These are phyloP conservation scores for Aurelia coerulea DNA, from an alignment of 30 jellyfish, hydroid and myxozoan genomes.

Conservation along the genomic window DNA sequence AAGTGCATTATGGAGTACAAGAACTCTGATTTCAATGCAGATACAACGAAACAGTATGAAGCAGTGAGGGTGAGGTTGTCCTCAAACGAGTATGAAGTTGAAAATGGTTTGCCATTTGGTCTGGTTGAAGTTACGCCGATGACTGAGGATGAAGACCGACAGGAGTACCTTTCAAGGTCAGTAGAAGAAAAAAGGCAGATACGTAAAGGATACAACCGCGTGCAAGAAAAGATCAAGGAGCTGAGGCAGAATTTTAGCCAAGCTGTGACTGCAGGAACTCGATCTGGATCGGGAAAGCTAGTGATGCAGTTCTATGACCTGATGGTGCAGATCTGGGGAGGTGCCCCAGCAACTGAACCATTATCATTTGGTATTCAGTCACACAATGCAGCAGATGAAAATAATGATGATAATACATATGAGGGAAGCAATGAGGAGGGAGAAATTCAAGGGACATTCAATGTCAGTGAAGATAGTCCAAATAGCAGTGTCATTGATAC, in stretches of 20 bases:
- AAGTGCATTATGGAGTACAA: not conserved
- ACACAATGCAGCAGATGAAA: too few species aligned
- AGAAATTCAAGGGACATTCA: too few species aligned
- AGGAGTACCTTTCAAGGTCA: not conserved
- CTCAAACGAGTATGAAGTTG: not conserved
- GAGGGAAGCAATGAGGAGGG: too few species aligned
- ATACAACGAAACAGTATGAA: not conserved
- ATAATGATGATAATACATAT: too few species aligned
- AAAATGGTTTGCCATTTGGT: constrained; percentile 5
- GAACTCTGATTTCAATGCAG: not conserved
- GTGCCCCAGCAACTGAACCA: constrained; percentile 50
- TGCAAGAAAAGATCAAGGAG: too few species aligned
- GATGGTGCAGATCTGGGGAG: constrained; percentile 40
- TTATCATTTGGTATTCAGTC: constrained; percentile 30
- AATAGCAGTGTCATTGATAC: too few species aligned
- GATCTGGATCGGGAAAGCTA: too few species aligned
- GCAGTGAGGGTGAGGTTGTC: not conserved
- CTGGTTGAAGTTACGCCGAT: not conserved
- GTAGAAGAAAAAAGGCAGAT: not conserved
- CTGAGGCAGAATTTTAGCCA: too few species aligned
- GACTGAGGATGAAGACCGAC: not conserved
- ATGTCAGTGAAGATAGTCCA: too few species aligned
- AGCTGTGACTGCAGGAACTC: too few species aligned
- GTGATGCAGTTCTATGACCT: constrained; percentile 40
- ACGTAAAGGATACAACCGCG: constrained; percentile 14